Percentiles rank a stretch among this genome's conserved stretches.
Conservation (phyloP, 2,888 invertebrate species). For the Catocala sponsa region DNA sequence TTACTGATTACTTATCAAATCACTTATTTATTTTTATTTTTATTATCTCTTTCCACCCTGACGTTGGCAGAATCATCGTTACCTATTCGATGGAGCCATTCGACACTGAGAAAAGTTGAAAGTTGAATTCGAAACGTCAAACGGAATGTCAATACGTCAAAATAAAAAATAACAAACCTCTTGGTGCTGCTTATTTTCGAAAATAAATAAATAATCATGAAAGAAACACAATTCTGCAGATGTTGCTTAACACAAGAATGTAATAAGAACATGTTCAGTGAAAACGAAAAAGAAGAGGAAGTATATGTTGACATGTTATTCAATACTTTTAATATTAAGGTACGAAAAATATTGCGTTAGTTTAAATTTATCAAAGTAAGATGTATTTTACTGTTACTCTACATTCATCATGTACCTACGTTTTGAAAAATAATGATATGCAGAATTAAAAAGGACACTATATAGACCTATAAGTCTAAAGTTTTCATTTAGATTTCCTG, state of each 20-base stretch:
- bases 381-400: neutral
- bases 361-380: neutral
- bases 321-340: slow-evolving; percentile 35
- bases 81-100: no score
- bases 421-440: no score
- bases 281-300: slow-evolving; percentile 38
- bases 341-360: slow-evolving; percentile 21
- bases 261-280: slow-evolving; percentile 45
- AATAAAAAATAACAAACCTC: neutral
- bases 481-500: no score
- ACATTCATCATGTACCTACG: no score
- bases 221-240: slow-evolving; percentile 37
- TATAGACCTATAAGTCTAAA: no score
- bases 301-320: slow-evolving; percentile 43
- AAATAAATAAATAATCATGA: slow-evolving; percentile 24
- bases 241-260: slow-evolving; percentile 51
- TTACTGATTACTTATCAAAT: no score
- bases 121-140: no score
- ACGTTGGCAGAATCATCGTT: no score
- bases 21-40: no score
- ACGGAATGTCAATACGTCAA: neutral
- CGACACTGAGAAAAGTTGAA: no score
- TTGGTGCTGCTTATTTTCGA: neutral
- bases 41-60: no score
- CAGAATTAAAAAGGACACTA: no score